These are phyloP conservation scores for Hypsibius dujardini DNA, from an alignment of 1,140 invertebrate genomes.

Conservation along the genomic window DNA sequence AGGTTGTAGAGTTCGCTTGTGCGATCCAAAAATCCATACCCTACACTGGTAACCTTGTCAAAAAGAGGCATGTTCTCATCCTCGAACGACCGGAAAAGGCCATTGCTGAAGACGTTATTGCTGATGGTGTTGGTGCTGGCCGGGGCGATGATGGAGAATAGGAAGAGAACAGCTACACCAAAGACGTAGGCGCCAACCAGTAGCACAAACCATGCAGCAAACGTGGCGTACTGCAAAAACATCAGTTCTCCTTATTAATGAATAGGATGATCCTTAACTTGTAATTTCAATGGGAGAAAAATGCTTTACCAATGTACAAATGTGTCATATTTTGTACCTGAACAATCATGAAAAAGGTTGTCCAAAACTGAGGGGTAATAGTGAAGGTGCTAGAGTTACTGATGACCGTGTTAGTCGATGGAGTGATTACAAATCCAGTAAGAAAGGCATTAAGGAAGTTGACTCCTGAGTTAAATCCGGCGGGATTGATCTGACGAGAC, in stretches of 20 bases:
- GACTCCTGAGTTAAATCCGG: not conserved
- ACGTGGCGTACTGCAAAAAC: not conserved
- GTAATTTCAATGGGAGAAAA: not conserved
- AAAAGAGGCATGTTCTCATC: slow-evolving; percentile 16
- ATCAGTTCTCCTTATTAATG: not conserved
- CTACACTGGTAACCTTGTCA: slow-evolving; percentile 14
- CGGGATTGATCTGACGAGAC: not conserved
- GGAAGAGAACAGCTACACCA: not conserved
- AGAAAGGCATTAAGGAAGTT: not conserved
- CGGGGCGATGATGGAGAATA: not conserved
- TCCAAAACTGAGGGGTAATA: not conserved
- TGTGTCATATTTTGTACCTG: not conserved
- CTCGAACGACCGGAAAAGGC: slow-evolving; percentile 12
- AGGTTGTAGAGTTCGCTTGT: not conserved
- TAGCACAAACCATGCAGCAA: not conserved
- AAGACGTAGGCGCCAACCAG: not conserved
- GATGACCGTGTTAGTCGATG: not conserved
- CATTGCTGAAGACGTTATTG: not conserved
- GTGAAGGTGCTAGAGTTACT: not conserved
- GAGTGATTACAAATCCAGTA: not conserved
- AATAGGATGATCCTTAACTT: not conserved
- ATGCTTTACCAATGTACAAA: not conserved
- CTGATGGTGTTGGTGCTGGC: not conserved
- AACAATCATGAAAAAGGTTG: slow-evolving; percentile 3
- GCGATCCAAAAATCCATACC: slow-evolving; percentile 1